A percentile compares a stretch with the other conserved stretches of the same genome.
Evolutionary conservation across 2,888 invertebrate species (phyloP).

Genomic region (Eremobia ochroleuca): DNA sequence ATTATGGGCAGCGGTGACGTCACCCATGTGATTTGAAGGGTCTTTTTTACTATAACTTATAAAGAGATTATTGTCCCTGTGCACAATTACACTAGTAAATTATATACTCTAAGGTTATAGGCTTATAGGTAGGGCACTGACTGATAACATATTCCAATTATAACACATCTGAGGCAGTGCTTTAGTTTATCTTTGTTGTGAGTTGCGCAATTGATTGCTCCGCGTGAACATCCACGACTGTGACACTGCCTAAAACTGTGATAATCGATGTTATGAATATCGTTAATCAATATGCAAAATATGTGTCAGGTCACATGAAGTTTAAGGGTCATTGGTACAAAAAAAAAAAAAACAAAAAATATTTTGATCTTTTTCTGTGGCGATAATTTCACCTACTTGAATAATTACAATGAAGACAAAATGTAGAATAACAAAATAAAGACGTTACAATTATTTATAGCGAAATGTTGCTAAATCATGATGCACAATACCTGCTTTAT

Average conservation of each 20-base stretch:
- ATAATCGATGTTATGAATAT: constrained; percentile 24
- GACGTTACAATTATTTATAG: neutral
- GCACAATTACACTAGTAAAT: too few species aligned
- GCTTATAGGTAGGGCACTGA: constrained; percentile 55
- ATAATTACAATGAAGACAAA: constrained; percentile 2
- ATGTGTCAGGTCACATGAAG: constrained; percentile 26
- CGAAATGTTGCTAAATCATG: constrained; percentile 9
- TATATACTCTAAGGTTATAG: too few species aligned
- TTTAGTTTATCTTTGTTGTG: constrained; percentile 55
- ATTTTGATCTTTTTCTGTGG: neutral
- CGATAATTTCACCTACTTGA: constrained; percentile 7
- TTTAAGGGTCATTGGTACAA: constrained; percentile 28
- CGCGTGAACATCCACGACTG: constrained; percentile 27
- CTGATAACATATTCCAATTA: constrained; percentile 63
- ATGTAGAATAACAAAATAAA: constrained; percentile 7
- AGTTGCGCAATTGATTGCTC: constrained; percentile 37
- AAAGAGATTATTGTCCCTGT: constrained; percentile 29
- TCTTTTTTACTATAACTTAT: constrained; percentile 19
- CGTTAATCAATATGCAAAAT: constrained; percentile 38
- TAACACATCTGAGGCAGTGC: constrained; percentile 45
- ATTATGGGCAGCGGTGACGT: constrained; percentile 55
- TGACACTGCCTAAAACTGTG: constrained; percentile 41
- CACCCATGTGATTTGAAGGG: constrained; percentile 40
- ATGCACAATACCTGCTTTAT: neutral
- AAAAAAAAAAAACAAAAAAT: neutral